Evolutionary conservation across 2,797 vertebrate species (phyloP).

Genomic region (Molossus molossus): DNA sequence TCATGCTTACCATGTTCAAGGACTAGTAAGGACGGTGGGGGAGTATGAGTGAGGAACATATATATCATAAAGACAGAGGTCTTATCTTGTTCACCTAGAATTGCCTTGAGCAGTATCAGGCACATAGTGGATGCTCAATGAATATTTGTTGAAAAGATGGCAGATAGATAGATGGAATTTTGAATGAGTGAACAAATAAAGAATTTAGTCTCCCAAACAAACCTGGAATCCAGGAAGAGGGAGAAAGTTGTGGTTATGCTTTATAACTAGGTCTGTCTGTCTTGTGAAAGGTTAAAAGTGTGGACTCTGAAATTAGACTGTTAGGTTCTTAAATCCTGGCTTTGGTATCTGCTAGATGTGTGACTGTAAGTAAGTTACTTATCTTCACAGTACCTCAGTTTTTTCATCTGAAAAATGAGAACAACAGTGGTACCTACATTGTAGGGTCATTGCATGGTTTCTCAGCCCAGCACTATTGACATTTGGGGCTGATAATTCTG

Average conservation of each 20-base stretch:
- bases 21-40: neutral
- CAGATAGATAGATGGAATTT: neutral
- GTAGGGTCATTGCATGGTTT: neutral
- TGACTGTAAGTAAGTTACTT: slow-evolving; percentile 24
- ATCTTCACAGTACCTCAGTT: neutral
- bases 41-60: neutral
- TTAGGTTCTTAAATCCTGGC: neutral
- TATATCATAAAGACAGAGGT: neutral
- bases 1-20: neutral
- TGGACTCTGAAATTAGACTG: neutral
- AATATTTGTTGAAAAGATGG: neutral
- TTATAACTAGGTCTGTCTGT: neutral
- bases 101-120: slow-evolving; percentile 1
- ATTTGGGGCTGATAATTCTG: neutral
- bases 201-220: neutral
- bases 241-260: neutral
- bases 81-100: neutral
- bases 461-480: neutral
- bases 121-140: neutral
- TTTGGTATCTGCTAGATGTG: neutral
- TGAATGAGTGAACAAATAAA: slow-evolving; percentile 1
- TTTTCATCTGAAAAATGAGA: slow-evolving; percentile 44
- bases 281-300: neutral
- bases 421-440: neutral
- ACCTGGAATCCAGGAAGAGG: slow-evolving; percentile 1